Evolutionary conservation across 1,140 invertebrate species (phyloP).

Genomic region (Solenopsis invicta): DNA sequence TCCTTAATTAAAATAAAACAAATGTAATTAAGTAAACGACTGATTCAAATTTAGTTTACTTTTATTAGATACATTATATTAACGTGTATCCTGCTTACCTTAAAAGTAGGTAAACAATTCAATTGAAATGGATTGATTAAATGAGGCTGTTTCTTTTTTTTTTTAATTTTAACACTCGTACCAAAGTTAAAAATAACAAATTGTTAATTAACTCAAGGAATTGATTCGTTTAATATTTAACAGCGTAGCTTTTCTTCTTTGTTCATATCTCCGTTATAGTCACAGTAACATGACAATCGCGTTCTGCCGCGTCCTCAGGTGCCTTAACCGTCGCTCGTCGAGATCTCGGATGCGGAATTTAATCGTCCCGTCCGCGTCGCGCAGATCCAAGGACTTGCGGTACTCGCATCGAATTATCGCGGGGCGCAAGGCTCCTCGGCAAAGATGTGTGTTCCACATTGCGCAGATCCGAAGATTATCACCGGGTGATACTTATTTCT

Average conservation of each 20-base stretch:
- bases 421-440: neutral
- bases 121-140: too few species aligned
- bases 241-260: neutral
- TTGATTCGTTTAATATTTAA: too few species aligned
- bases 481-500: slow-evolving; percentile 76
- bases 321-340: slow-evolving; percentile 17
- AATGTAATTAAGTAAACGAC: too few species aligned
- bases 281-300: neutral
- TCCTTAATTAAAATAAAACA: too few species aligned
- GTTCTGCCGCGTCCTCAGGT: neutral
- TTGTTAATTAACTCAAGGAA: too few species aligned
- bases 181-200: too few species aligned
- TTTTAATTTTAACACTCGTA: too few species aligned
- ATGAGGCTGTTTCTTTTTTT: too few species aligned
- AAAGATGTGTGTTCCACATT: slow-evolving; percentile 50
- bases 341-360: slow-evolving; percentile 34
- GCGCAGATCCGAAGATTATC: slow-evolving; percentile 73
- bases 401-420: slow-evolving; percentile 44
- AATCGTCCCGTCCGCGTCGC: neutral
- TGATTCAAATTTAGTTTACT: too few species aligned
- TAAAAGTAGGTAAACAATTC: too few species aligned
- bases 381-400: neutral
- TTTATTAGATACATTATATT: too few species aligned
- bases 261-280: neutral
- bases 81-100: too few species aligned